phyloP scores from a whole-genome alignment of 1,140 invertebrate genomes.

The Tribolium madens region DNA sequence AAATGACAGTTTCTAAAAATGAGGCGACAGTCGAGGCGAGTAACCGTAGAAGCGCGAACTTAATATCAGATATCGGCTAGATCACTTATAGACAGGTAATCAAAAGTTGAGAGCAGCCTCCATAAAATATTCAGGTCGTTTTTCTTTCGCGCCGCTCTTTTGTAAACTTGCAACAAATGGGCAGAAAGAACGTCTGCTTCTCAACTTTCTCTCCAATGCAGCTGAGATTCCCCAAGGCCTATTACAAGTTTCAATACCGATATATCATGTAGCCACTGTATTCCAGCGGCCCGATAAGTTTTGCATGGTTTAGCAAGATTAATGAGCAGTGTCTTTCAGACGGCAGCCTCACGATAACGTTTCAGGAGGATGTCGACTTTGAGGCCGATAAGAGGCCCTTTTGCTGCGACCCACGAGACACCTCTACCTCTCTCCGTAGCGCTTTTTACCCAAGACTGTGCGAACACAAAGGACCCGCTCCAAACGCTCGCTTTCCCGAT shows the following conservation, averaged over 20 bases:
- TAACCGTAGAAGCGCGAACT: slow-evolving; percentile 32
- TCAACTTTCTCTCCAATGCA: slow-evolving; percentile 43
- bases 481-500: not conserved
- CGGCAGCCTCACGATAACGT: slow-evolving; percentile 26
- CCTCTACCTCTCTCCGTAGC: slow-evolving; percentile 6
- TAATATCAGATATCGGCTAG: slow-evolving; percentile 49
- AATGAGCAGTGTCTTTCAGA: slow-evolving; percentile 65
- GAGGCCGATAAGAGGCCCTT: slow-evolving; percentile 38
- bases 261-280: slow-evolving; percentile 63
- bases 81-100: slow-evolving; percentile 55
- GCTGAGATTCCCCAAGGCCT: slow-evolving; percentile 62
- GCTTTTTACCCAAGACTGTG: slow-evolving; percentile 7
- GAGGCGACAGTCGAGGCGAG: slow-evolving; percentile 38
- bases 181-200: not conserved
- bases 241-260: slow-evolving; percentile 66
- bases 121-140: slow-evolving; percentile 59
- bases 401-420: slow-evolving; percentile 30
- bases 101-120: slow-evolving; percentile 54
- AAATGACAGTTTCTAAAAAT: slow-evolving; percentile 22
- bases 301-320: slow-evolving; percentile 66
- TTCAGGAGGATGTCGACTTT: slow-evolving; percentile 29
- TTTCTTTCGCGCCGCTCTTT: slow-evolving; percentile 49
- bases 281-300: slow-evolving; percentile 62
- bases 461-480: slow-evolving; percentile 7
- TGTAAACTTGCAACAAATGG: slow-evolving; percentile 60